Evolutionary conservation across 2,113 vertebrate species (phyloP).

Genomic region (Telmatochromis sp.): DNA sequence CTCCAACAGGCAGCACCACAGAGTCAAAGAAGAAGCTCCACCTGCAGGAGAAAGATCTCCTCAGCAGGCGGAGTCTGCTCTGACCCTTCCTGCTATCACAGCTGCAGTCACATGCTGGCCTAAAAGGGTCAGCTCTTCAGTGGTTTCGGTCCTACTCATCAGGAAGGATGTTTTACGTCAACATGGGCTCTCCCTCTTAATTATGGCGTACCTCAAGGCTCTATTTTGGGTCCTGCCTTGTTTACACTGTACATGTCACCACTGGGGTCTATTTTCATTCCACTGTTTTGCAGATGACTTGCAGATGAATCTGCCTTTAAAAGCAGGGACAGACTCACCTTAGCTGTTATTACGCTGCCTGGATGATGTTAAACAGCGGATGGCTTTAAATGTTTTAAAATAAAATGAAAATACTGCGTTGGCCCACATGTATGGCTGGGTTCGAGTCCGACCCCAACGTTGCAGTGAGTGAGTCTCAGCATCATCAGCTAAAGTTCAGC

Average conservation of each 20-base stretch:
- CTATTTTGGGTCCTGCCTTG: not conserved
- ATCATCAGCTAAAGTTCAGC: not conserved
- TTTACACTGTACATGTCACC: accelerated
- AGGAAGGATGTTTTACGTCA: not conserved
- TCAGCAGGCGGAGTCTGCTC: not conserved
- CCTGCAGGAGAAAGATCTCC: too few species aligned
- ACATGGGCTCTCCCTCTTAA: not conserved
- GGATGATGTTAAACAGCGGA: not conserved
- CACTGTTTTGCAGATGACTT: not conserved
- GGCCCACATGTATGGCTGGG: not conserved
- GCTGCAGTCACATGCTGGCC: not conserved
- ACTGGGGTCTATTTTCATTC: not conserved
- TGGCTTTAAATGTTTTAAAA: not conserved
- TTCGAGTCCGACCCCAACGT: not conserved
- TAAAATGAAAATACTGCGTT: not conserved
- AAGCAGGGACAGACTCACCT: not conserved
- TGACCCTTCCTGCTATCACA: not conserved
- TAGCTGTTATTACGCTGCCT: not conserved
- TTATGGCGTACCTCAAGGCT: not conserved
- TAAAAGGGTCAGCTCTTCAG: not conserved
- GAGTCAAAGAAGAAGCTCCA: too few species aligned
- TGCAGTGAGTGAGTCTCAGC: not conserved
- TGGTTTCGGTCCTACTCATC: not conserved
- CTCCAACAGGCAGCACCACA: too few species aligned
- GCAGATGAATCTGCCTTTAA: not conserved